These are phyloP conservation scores for Lithophane leautieri DNA, from an alignment of 2,888 invertebrate species.

Conservation along the genomic window DNA sequence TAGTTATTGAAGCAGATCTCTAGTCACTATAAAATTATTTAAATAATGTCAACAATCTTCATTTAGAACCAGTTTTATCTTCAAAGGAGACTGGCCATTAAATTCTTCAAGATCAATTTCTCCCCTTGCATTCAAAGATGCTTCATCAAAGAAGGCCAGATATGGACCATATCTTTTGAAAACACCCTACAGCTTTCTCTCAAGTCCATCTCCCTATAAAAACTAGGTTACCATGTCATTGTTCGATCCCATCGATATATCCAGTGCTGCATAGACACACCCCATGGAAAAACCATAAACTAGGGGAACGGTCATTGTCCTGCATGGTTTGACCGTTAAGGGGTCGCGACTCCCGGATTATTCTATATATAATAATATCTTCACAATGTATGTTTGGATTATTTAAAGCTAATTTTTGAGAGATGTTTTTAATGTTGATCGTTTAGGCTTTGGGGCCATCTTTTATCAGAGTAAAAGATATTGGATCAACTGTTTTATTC, in stretches of 20 bases:
- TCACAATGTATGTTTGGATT: constrained; percentile 43
- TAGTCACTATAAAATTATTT: background rate
- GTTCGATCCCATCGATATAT: constrained; percentile 49
- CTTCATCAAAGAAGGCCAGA: background rate
- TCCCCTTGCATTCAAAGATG: constrained; percentile 9
- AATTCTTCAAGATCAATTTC: constrained; percentile 18
- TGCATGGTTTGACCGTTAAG: constrained; percentile 62
- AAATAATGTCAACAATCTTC: constrained; percentile 6
- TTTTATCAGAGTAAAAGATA: background rate
- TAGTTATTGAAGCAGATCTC: constrained; percentile 13
- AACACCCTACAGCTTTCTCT: constrained; percentile 18
- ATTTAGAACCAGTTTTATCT: constrained; percentile 21
- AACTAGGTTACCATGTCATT: constrained; percentile 64
- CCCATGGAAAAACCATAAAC: constrained; percentile 38
- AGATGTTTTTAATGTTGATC: background rate
- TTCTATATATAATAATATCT: constrained; percentile 18
- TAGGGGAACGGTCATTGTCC: constrained; percentile 66
- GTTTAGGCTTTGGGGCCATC: background rate
- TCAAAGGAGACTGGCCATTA: background rate
- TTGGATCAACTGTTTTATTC: background rate
- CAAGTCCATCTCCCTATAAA: constrained; percentile 20
- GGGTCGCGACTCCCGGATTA: constrained; percentile 38
- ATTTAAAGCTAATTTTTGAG: constrained; percentile 32
- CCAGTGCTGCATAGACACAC: constrained; percentile 19
- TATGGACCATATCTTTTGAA: constrained; percentile 17